phyloP scores from a whole-genome alignment of 2,888 invertebrate species.

The Tenodera sinensis region DNA sequence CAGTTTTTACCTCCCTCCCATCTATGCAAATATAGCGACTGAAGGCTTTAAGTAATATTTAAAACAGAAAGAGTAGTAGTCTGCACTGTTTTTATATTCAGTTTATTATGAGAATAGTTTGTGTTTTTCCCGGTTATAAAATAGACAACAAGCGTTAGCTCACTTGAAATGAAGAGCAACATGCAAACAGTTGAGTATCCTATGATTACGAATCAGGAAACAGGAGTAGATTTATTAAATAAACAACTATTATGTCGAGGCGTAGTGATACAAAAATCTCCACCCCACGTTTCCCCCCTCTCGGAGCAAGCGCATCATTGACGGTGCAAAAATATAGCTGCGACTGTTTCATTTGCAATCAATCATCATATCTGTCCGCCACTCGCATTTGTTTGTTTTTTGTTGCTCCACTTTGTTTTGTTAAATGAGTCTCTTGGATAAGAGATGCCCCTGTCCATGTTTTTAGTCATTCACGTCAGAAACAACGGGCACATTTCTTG shows the following conservation, averaged over 20 bases:
- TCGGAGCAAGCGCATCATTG: neutral
- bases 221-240: neutral
- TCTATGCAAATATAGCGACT: too few relatives aligned
- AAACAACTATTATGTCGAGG: neutral
- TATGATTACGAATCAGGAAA: neutral
- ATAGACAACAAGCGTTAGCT: too few relatives aligned
- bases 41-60: too few relatives aligned
- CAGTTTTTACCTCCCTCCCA: too few relatives aligned
- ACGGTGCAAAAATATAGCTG: neutral
- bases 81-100: too few relatives aligned
- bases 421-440: neutral
- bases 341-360: neutral
- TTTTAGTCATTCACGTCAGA: neutral
- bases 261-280: neutral
- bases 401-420: neutral
- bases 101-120: too few relatives aligned
- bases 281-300: neutral
- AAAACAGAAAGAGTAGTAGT: too few relatives aligned
- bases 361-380: neutral
- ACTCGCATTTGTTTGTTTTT: neutral
- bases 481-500: neutral
- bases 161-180: neutral
- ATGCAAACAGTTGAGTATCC: neutral
- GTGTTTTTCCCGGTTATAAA: too few relatives aligned
- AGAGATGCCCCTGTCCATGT: neutral